phyloP scores from a whole-genome alignment of 2,113 vertebrate genomes.

The Xerus inauris region DNA sequence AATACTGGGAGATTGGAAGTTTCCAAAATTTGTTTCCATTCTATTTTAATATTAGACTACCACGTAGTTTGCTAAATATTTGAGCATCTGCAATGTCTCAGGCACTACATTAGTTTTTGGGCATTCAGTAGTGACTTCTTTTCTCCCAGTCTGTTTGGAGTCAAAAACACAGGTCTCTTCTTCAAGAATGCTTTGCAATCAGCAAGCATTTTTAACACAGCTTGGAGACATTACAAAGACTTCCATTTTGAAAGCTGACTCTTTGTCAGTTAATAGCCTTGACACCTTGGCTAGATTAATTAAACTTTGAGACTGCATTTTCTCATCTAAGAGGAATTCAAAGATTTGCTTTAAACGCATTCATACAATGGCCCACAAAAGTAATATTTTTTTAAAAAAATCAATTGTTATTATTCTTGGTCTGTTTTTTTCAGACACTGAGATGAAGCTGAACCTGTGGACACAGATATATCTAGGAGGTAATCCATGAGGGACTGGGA shows the following conservation, averaged over 20 bases:
- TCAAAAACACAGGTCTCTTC: not conserved
- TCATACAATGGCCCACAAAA: not conserved
- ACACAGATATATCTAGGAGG: not conserved
- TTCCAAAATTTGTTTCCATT: slow-evolving; percentile 34
- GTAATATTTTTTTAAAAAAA: not conserved
- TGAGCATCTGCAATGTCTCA: not conserved
- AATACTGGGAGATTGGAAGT: not conserved
- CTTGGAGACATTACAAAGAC: not conserved
- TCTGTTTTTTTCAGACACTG: not conserved
- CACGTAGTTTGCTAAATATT: not conserved
- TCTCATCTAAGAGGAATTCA: not conserved
- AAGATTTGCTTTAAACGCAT: not conserved
- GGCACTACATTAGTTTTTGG: not conserved
- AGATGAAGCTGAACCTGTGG: not conserved
- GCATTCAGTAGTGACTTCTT: not conserved
- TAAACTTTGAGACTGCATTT: not conserved
- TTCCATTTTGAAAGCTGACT: not conserved
- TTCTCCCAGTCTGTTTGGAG: not conserved
- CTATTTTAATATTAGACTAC: not conserved
- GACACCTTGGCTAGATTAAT: not conserved
- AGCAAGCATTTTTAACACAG: not conserved
- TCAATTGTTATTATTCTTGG: not conserved
- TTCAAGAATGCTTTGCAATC: not conserved
- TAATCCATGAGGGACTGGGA: not conserved
- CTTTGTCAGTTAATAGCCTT: not conserved